Evolutionary conservation across 2,113 vertebrate genomes (phyloP), one percentile per base, ranked within the genome.

Genomic region (Eurystomus gularis): DNA sequence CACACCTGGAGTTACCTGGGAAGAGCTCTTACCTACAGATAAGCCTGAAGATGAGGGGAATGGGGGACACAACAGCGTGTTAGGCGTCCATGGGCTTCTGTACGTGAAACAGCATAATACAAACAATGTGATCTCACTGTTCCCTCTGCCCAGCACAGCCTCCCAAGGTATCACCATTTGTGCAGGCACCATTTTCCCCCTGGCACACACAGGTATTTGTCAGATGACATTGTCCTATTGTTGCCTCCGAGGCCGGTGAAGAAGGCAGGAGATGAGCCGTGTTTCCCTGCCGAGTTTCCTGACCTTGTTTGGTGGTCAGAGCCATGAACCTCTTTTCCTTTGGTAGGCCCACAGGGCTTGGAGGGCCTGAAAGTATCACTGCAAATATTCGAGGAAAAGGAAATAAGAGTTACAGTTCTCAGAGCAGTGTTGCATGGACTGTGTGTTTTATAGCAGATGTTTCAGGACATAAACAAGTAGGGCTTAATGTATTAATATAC

Each of bases 381-480:
- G n/a, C 55, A 83, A 90, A 77, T 48, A n/a, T 52, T 68, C 39
- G 57, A 81, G 69, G 55, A 42, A 93, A 86, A 90, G 33, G 60
- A 95, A 94, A 77, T 2, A 54, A n/a, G 37, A 84, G 42, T 71
- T 86, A n/a, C 24, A 57, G 17, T 40, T 69, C 68, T 94, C 60
- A 49, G 51, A 75, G 55, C 72, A 82, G 39, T 31, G 17, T 54
- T 90, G 60, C 3, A 0, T 35, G 39, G 33, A 86, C 68, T 58
- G 31, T 42, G 55, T 85, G 42, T 70, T 81, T 93, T 71, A 60
- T n/a, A 70, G 58, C 51, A 90, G 64, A 82, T 86, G 44, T 81
- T 92, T 90, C 76, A 82, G 51, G 54, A 84, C 44, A 57, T 64
- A 90, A 95, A 94, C 76, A 90, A 68, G 64, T 52, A 88, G 39